phyloP scores from a whole-genome alignment of 1,140 invertebrate species.

The Pseudoatta argentina region DNA sequence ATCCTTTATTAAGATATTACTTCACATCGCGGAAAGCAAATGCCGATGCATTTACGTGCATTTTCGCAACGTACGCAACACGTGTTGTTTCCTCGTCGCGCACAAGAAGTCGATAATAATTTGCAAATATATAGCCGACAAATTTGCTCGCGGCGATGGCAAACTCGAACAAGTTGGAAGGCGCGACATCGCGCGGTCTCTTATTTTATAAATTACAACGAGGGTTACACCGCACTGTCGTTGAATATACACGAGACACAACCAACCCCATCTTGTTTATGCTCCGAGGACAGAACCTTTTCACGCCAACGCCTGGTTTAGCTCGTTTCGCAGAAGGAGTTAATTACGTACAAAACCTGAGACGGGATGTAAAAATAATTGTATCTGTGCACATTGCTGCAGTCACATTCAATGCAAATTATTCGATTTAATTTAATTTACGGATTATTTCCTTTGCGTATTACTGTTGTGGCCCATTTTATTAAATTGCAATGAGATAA shows the following conservation, averaged over 20 bases:
- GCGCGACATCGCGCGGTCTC: conserved; percentile 21
- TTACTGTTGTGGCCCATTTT: conserved; percentile 13
- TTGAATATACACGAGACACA: conserved; percentile 47
- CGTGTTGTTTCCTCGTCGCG: conserved; percentile 27
- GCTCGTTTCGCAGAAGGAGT: conserved; percentile 45
- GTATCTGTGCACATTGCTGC: conserved; percentile 8
- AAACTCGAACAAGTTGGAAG: conserved; percentile 37
- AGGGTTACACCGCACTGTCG: conserved; percentile 39
- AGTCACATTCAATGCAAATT: conserved; percentile 43
- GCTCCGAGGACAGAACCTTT: conserved; percentile 40
- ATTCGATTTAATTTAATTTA: conserved; percentile 42
- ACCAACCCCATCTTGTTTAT: conserved; percentile 46
- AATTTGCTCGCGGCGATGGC: conserved; percentile 37
- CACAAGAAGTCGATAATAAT: conserved; percentile 52
- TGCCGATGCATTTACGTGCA: background rate
- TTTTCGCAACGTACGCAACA: background rate
- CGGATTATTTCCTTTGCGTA: background rate
- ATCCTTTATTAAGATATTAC: background rate
- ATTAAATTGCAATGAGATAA: background rate
- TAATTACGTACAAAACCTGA: conserved; percentile 48
- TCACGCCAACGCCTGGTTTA: conserved; percentile 30
- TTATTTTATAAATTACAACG: conserved; percentile 62
- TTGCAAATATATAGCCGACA: conserved; percentile 54
- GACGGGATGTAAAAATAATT: conserved; percentile 35
- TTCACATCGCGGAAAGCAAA: background rate